phyloP scores from a whole-genome alignment of 2,888 invertebrate species.

The Synanthedon myopaeformis region DNA sequence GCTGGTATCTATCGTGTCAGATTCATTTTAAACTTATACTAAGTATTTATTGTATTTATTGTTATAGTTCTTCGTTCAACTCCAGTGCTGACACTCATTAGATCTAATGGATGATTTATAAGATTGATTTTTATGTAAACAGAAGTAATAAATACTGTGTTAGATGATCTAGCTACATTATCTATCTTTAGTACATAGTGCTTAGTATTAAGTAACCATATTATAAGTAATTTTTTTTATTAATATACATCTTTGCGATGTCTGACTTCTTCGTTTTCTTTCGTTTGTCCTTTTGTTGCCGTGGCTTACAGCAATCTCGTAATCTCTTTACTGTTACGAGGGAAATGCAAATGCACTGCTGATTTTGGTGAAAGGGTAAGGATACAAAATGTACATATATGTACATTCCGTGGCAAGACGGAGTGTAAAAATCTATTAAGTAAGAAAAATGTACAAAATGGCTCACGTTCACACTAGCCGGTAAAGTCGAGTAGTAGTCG shows the following conservation, averaged over 20 bases:
- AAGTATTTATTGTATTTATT: constrained; percentile 67
- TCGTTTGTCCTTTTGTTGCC: too few species aligned
- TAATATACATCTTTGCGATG: constrained; percentile 24
- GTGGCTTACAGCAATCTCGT: too few species aligned
- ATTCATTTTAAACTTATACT: constrained; percentile 40
- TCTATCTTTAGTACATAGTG: constrained; percentile 36
- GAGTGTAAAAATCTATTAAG: too few species aligned
- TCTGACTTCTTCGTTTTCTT: neutral
- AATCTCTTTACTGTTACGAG: too few species aligned
- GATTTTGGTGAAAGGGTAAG: too few species aligned
- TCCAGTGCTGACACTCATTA: constrained; percentile 43
- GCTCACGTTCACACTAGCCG: too few species aligned
- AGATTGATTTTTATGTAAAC: constrained; percentile 42
- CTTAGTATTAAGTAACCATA: constrained; percentile 57
- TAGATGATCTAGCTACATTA: constrained; percentile 58
- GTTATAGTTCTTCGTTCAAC: constrained; percentile 34
- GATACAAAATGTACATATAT: too few species aligned
- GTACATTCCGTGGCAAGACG: too few species aligned
- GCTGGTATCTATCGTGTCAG: constrained; percentile 21
- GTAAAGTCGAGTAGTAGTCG: too few species aligned
- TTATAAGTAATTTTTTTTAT: constrained; percentile 67
- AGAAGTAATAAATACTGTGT: constrained; percentile 53
- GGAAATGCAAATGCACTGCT: too few species aligned
- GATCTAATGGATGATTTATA: constrained; percentile 20
- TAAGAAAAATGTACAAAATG: too few species aligned